phyloP scores from a whole-genome alignment of 2,888 invertebrate genomes.

The Metacarcinus magister region DNA sequence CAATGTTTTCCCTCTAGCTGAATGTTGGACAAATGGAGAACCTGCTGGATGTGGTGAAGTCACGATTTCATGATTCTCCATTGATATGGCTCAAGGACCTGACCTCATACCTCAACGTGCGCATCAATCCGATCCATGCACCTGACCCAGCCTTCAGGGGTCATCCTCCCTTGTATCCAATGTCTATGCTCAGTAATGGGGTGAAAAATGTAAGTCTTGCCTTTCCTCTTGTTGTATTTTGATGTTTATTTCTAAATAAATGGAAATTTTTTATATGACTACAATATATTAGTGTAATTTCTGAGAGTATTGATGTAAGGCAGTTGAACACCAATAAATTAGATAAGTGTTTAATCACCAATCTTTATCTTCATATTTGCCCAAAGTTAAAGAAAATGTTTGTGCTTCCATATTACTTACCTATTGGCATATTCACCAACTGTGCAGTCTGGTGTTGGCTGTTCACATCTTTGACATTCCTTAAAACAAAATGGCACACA shows the following conservation, averaged over 20 bases:
- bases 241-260: neutral
- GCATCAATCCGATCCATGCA: constrained; percentile 69
- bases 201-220: constrained; percentile 74
- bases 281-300: neutral
- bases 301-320: neutral
- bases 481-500: neutral
- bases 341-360: too few relatives aligned
- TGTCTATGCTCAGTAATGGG: constrained; percentile 44
- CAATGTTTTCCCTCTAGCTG: constrained; percentile 56
- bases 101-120: constrained; percentile 80
- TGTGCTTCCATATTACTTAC: neutral
- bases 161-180: constrained; percentile 63
- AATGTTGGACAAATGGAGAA: constrained; percentile 76
- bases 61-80: constrained; percentile 74
- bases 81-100: constrained; percentile 81
- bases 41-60: constrained; percentile 75
- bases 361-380: neutral
- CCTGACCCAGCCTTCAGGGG: constrained; percentile 79
- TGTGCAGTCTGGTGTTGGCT: neutral
- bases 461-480: neutral
- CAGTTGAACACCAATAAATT: neutral
- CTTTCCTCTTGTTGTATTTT: neutral
- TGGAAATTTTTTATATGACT: neutral
- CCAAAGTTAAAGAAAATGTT: too few relatives aligned
- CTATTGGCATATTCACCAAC: neutral